A percentile compares a stretch with the other conserved stretches of the same genome.
Evolutionary conservation across 1,140 invertebrate genomes (phyloP).

Genomic region (Cydia splendana): DNA sequence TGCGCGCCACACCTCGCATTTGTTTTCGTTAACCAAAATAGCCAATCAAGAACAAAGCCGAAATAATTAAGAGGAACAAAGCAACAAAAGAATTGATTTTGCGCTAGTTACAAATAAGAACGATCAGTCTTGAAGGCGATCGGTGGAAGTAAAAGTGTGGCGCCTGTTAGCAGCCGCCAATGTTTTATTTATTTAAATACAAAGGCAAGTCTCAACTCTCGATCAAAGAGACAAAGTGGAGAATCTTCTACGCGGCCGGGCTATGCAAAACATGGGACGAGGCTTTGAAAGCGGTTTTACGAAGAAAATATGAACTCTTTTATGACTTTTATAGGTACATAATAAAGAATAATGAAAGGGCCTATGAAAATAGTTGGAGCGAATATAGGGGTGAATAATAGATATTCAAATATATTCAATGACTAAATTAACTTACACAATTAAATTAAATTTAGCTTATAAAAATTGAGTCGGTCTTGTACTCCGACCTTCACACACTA

Average conservation of each 20-base stretch:
- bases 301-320: too few relatives aligned
- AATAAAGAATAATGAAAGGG: too few relatives aligned
- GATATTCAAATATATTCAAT: too few relatives aligned
- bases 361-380: too few relatives aligned
- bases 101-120: slow-evolving; percentile 59
- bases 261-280: neutral
- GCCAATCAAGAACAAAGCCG: slow-evolving; percentile 37
- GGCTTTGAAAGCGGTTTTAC: neutral
- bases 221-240: slow-evolving; percentile 29
- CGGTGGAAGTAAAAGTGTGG: slow-evolving; percentile 68
- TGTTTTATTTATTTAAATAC: slow-evolving; percentile 56
- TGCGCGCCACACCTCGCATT: neutral
- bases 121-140: slow-evolving; percentile 52
- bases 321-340: too few relatives aligned
- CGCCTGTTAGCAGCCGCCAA: slow-evolving; percentile 55
- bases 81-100: slow-evolving; percentile 32
- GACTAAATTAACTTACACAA: too few relatives aligned
- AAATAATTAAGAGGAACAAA: slow-evolving; percentile 42
- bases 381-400: too few relatives aligned
- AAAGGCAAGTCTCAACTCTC: slow-evolving; percentile 55
- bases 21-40: slow-evolving; percentile 1
- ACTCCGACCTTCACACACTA: too few relatives aligned
- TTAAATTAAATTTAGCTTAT: too few relatives aligned
- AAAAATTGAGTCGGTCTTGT: too few relatives aligned
- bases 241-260: neutral